Base-by-base conservation (phyloP, 2,797 vertebrate genomes). In the Sebastes taczanowskii region DNA sequence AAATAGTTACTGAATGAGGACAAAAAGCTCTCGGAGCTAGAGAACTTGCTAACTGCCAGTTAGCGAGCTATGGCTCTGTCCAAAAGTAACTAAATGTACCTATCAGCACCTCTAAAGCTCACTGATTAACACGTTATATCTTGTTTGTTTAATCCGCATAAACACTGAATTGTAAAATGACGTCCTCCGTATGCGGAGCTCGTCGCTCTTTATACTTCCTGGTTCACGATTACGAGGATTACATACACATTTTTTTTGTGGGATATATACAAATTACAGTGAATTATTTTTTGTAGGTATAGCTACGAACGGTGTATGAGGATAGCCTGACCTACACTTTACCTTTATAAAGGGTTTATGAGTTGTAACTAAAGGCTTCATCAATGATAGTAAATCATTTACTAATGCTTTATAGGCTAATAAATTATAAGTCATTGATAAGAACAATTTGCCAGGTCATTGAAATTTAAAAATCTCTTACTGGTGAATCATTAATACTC, bases 11-110 rank as follows among this genome's bases (percentile, higher is more conserved):
- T 55, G 52, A 55, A 55, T 4, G 52, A 22, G 4, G 52, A 22
- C 0, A 22, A 55, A 55, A 0, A 55, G 52, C 52, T 55, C 9
- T 22, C 52, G 11, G 52, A 55, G 52, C 38, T 42, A 42, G 14
- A 42, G 38, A 42, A 3, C 38, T 42, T 22, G 2, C n/a, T 23
- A 55, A 55, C 10, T 2, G 29, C 30, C 30, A n/a, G 29, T 29
- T 27, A 42, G 34, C 11, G 25, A 27, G 55, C 25, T 42, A 16
- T 42, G 14, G 38, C 38, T 42, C 38, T 42, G 38, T 42, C 38
- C 38, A 42, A 42, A 42, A 0, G 38, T 42, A 0, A 42, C 38
- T 0, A 42, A 42, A 0, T 42, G 0, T 42, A 3, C 38, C 38
- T 42, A 42, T 0, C 38, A 42, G 14, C 38, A 42, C 38, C 38